Evolutionary conservation across 1,140 invertebrate genomes (phyloP).

Genomic region (Habropoda laboriosa): DNA sequence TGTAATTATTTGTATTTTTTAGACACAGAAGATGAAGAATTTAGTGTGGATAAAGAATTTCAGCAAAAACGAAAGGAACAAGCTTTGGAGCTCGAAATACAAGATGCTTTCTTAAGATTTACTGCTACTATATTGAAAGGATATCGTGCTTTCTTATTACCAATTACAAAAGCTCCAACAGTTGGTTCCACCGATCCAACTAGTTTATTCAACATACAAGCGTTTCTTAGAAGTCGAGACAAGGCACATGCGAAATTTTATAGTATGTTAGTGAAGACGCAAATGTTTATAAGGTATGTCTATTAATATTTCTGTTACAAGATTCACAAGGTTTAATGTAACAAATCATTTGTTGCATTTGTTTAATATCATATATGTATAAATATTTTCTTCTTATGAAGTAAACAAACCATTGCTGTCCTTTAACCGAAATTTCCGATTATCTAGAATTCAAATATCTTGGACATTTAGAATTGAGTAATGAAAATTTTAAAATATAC

Average conservation of each 20-base stretch:
- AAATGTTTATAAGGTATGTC: slow-evolving; percentile 92
- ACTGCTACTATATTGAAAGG: slow-evolving; percentile 97
- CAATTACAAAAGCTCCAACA: slow-evolving; percentile 97
- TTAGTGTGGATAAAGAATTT: slow-evolving; percentile 87
- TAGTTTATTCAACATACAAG: slow-evolving; percentile 96
- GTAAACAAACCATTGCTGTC: too few relatives aligned
- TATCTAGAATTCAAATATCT: too few relatives aligned
- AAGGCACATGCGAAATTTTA: slow-evolving; percentile 96
- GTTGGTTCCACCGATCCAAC: slow-evolving; percentile 96
- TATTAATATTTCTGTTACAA: neutral
- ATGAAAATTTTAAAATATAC: too few relatives aligned
- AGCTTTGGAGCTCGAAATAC: slow-evolving; percentile 95
- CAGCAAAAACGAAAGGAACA: slow-evolving; percentile 88
- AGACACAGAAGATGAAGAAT: slow-evolving; percentile 75
- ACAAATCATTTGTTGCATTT: neutral
- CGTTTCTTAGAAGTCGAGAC: slow-evolving; percentile 87
- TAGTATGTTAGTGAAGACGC: slow-evolving; percentile 93
- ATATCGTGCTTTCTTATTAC: slow-evolving; percentile 94
- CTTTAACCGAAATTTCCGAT: too few relatives aligned
- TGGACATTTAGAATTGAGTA: too few relatives aligned
- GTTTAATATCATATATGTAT: neutral
- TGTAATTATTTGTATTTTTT: slow-evolving; percentile 20
- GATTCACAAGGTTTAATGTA: neutral
- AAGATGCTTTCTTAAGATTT: slow-evolving; percentile 98
- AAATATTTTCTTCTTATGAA: too few relatives aligned